Base-by-base conservation (phyloP, 2,888 invertebrate species). In the Myopa testacea region DNA sequence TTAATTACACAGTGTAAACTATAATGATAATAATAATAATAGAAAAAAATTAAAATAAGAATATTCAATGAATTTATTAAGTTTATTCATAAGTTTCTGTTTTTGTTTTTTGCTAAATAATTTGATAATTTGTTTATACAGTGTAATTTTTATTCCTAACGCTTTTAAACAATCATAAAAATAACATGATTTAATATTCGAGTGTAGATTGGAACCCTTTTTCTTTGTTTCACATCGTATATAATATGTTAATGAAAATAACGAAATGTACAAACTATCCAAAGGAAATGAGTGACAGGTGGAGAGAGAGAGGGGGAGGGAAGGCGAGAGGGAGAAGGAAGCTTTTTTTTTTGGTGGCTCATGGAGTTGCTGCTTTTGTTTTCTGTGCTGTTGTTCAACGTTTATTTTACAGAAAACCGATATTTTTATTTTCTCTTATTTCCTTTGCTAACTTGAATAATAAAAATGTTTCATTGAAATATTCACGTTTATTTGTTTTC, bases 391-490 rank as follows among this genome's bases (percentile, higher is more conserved):
- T 79, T 34, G 37, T 58, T n/a, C 19, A 19, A 58, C 5, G 34
- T 34, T 34, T 34, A 75, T 77, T 80, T 78, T 79, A 78, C 77
- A 76, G 67, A 76, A 69, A 70, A 68, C 77, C 45, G 45, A 45
- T 3, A 8, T 45, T 8, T 3, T 45, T 45, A 6, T 3, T 70
- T 50, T 67, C 37, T 34, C 16, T 69, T 76, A 70, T 76, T 70
- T 70, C 8, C 45, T 69, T 74, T 77, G 38, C 74, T 69, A 78
- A 19, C 37, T 77, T 75, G n/a, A n/a, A n/a, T 75, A 70, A 78
- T 80, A 58, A 71, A 62, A 62, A 62, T 40, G 40, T 45, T 72
- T 58, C 71, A 58, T 37, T 73, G 26, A 50, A 38, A 62, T 60
- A 60, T 73, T 62, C 37, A 60, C 45, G 19, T 65, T 70, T 75